Percentiles rank a stretch among this genome's conserved stretches.
These are phyloP conservation scores for Ephialtes manifestator DNA, from an alignment of 2,888 invertebrate genomes.

Conservation along the genomic window DNA sequence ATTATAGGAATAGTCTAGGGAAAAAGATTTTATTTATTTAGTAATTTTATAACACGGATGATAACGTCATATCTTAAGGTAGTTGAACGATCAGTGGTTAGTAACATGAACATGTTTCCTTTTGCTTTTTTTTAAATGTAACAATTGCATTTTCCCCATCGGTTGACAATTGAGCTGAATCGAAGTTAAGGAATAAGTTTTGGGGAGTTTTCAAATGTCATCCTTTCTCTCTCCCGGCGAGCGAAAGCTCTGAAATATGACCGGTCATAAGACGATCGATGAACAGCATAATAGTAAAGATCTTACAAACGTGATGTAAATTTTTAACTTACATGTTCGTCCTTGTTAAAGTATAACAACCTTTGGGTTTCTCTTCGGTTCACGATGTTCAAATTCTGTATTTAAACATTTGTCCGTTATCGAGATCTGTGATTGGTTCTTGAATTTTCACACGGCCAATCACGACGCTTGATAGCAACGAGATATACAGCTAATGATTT, in stretches of 20 bases:
- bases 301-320: not conserved
- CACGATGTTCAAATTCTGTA: too few relatives aligned
- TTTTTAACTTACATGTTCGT: not conserved
- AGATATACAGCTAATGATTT: not conserved
- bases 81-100: not conserved
- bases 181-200: not conserved
- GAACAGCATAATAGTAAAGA: too few relatives aligned
- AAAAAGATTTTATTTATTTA: not conserved
- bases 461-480: not conserved
- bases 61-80: not conserved
- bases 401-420: not conserved
- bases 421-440: not conserved
- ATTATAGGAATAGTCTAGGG: not conserved
- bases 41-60: not conserved
- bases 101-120: too few relatives aligned
- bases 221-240: not conserved
- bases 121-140: too few relatives aligned
- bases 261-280: not conserved
- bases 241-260: not conserved
- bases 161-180: not conserved
- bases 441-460: not conserved
- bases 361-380: not conserved
- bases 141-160: too few relatives aligned
- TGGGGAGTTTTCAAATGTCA: not conserved
- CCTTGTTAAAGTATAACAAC: not conserved